These are phyloP conservation scores for Champsocephalus esox DNA, from an alignment of 2,797 vertebrate genomes.

Conservation along the genomic window DNA sequence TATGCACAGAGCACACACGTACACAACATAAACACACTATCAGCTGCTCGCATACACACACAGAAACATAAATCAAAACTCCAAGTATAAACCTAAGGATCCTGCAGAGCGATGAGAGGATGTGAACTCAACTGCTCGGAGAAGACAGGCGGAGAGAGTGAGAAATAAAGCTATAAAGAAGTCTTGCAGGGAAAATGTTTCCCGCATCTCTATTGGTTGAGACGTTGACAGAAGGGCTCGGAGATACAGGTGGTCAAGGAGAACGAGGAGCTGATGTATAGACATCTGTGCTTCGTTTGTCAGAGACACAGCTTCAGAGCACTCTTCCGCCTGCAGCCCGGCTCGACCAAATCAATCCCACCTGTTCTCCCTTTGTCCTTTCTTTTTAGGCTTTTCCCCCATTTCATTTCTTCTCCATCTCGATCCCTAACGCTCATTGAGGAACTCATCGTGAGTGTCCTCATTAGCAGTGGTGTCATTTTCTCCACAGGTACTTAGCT, in stretches of 20 bases:
- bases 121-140: conserved; percentile 22
- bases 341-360: conserved; percentile 27
- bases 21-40: conserved; percentile 37
- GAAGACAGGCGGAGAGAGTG: conserved; percentile 27
- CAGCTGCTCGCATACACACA: conserved; percentile 15
- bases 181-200: conserved; percentile 47
- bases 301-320: conserved; percentile 18
- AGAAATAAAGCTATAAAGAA: conserved; percentile 51
- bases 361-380: conserved; percentile 2
- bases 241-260: conserved; percentile 66
- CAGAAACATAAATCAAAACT: conserved; percentile 46
- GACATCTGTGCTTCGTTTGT: conserved; percentile 29
- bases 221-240: conserved; percentile 63
- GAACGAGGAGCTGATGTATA: conserved; percentile 66
- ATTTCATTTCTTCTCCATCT: conserved; percentile 11
- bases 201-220: conserved; percentile 45
- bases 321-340: conserved; percentile 19
- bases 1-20: conserved; percentile 35
- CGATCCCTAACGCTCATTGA: conserved; percentile 40
- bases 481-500: conserved; percentile 64
- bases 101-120: conserved; percentile 43
- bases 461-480: conserved; percentile 70
- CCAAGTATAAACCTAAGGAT: conserved; percentile 19
- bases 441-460: conserved; percentile 52
- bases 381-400: neutral